phyloP scores from a whole-genome alignment of 2,113 vertebrate genomes.

The Piliocolobus tephrosceles region DNA sequence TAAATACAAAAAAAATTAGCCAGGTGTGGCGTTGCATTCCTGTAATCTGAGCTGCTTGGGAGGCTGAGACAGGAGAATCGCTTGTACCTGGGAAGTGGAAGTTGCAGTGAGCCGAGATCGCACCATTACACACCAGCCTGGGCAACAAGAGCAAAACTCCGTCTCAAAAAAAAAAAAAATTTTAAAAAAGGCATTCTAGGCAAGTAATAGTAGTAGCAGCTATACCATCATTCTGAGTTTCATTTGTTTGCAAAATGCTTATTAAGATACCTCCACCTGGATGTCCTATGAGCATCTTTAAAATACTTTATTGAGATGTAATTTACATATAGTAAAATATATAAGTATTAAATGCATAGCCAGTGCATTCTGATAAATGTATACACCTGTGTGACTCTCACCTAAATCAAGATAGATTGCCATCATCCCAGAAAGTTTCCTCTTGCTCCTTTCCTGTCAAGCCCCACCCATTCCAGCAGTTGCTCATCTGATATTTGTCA shows the following conservation, averaged over 20 bases:
- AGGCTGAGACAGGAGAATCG: no score
- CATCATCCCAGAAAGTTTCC: not conserved
- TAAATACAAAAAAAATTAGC: no score
- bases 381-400: not conserved
- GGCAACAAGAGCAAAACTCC: no score
- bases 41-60: no score
- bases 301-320: not conserved
- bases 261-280: not conserved
- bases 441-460: not conserved
- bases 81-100: no score
- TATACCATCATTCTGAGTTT: not conserved
- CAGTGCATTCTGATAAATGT: not conserved
- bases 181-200: not conserved
- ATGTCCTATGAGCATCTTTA: not conserved
- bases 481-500: not conserved
- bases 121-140: no score
- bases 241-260: not conserved
- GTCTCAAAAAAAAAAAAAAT: no score
- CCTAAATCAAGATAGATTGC: not conserved
- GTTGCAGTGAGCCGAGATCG: no score
- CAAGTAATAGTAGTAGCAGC: not conserved
- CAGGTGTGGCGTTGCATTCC: no score
- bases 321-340: not conserved
- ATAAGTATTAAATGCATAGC: not conserved
- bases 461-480: not conserved